Conservation (phyloP, 2,113 vertebrate genomes). For the Nicator chloris region DNA sequence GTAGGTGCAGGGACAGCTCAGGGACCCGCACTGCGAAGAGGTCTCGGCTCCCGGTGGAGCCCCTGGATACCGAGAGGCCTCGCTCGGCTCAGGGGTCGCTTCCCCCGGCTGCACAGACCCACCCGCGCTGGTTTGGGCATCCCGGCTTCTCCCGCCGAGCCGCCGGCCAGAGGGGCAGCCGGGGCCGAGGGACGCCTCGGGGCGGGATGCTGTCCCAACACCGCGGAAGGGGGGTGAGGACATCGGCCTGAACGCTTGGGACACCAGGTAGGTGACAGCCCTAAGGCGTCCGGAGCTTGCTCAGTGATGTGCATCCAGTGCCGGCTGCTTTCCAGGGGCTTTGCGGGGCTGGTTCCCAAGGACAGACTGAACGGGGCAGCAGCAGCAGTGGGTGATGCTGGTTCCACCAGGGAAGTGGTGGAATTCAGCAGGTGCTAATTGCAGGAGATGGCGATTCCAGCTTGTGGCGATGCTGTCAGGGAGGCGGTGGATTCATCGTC, state of each 20-base stretch:
- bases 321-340: neutral
- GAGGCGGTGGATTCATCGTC: neutral
- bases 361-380: too few relatives aligned
- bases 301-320: neutral
- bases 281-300: fast-evolving
- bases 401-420: neutral
- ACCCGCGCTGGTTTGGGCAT: fast-evolving
- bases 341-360: too few relatives aligned
- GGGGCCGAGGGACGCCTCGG: too few relatives aligned
- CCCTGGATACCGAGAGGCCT: fast-evolving
- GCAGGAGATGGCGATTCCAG: neutral
- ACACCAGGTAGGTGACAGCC: neutral
- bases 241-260: neutral
- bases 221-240: neutral
- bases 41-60: fast-evolving
- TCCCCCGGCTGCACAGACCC: neutral
- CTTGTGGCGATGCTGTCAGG: neutral
- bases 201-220: neutral
- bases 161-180: fast-evolving
- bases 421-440: neutral
- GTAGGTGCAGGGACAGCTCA: fast-evolving
- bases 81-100: too few relatives aligned
- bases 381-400: neutral
- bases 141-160: neutral
- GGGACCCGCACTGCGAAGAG: fast-evolving